These are phyloP conservation scores for Myrmecophaga tridactyla DNA, from an alignment of 2,113 vertebrate genomes.

Conservation along the genomic window DNA sequence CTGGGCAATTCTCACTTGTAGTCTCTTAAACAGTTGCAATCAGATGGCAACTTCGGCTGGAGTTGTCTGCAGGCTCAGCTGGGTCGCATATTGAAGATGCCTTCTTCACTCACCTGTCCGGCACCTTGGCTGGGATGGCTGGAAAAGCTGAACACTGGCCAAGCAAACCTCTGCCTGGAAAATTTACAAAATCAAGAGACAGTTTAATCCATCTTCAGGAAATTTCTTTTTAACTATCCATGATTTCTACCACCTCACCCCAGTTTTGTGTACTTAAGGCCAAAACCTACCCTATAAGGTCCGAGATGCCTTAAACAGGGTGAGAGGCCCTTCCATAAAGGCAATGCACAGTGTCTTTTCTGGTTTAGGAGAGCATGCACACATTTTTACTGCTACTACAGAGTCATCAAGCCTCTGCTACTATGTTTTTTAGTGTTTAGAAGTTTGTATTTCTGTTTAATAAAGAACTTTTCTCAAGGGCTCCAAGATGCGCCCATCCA, in stretches of 20 bases:
- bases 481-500: neutral
- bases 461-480: neutral
- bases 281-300: neutral
- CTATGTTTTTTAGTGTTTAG: neutral
- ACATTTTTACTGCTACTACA: neutral
- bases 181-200: neutral
- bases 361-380: neutral
- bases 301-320: neutral
- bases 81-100: neutral
- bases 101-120: neutral
- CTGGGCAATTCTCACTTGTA: neutral
- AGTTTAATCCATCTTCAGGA: neutral
- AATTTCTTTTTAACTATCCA: neutral
- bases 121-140: neutral
- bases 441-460: slow-evolving; percentile 31
- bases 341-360: neutral
- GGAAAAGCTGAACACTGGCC: neutral
- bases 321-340: neutral
- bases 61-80: neutral
- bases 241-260: neutral
- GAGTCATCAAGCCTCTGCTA: neutral
- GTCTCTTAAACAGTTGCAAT: neutral
- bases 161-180: neutral
- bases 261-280: neutral
- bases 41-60: neutral